Conservation (phyloP, 2,113 vertebrate species). For the Monarcha castaneiventris region DNA sequence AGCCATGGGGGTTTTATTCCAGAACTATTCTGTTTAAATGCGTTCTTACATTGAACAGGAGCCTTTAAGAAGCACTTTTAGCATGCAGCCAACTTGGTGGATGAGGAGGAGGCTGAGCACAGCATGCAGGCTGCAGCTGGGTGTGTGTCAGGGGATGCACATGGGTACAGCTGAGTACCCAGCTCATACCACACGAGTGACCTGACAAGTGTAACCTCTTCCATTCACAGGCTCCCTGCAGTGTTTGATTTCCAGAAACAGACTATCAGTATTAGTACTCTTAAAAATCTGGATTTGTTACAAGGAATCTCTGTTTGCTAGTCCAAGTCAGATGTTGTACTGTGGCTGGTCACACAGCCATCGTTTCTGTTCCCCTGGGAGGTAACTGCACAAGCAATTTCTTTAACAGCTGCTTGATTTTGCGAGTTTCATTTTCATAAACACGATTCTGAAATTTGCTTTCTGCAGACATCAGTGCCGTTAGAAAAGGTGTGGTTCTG, state of each 20-base stretch:
- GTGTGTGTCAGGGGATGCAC: not conserved
- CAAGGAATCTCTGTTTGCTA: not conserved
- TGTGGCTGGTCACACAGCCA: not conserved
- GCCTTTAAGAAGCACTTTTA: not conserved
- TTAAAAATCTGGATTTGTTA: not conserved
- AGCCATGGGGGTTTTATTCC: not conserved
- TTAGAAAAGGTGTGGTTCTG: not conserved
- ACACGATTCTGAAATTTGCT: not conserved
- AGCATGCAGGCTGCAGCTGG: not conserved
- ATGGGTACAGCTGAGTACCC: not conserved
- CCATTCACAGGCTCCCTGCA: not conserved
- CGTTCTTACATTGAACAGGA: not conserved
- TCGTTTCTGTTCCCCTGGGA: not conserved
- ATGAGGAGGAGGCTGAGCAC: not conserved
- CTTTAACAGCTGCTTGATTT: not conserved
- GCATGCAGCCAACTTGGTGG: not conserved
- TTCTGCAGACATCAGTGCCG: not conserved
- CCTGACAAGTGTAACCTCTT: not conserved
- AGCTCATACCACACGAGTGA: not conserved
- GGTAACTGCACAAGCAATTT: not conserved
- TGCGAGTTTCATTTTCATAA: not conserved
- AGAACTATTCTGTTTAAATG: not conserved
- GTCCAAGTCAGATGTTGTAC: not conserved
- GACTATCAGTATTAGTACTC: not conserved
- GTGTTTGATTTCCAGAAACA: not conserved